Base-by-base conservation (phyloP, 2,797 vertebrate genomes). In the Melanitta fusca region DNA sequence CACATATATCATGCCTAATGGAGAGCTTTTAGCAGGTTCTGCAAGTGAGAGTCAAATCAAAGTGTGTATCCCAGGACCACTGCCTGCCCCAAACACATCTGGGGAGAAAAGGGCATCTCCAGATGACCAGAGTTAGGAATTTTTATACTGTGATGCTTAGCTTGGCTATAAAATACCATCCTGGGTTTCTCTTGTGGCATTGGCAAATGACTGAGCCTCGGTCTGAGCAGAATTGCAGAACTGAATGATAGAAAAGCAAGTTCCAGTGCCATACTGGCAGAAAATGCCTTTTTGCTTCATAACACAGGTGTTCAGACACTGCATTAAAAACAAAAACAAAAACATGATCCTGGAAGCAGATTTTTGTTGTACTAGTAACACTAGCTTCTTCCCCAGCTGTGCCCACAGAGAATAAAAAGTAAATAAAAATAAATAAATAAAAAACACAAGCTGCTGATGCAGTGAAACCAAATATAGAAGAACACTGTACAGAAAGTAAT, bases 321-420 rank as follows among this genome's bases (percentile, higher is more conserved):
- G 3, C 32, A 53, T 30, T 47, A 62, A 61, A 56, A 70, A 56
- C 22, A 64, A 27, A 27, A 53, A 28, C 64, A 65, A 74, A 54
- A 47, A 58, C 53, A 14, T 6, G 20, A 43, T n/a, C 54, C 65
- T 89, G 74, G 53, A 38, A 78, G 71, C 6, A 84, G 47, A 43
- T 68, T 74, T 57, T 6, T 86, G 30, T 45, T 62, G 70, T 57
- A 13, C 51, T 62, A 30, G 58, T 75, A 47, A 21, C 0, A 0
- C 51, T 75, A n/a, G 19, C 58, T 38, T 84, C 74, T 94, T 10
- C 36, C 51, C 72, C 80, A 91, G 80, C 74, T 95, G 93, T 65
- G 47, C n/a, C 56, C 70, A 34, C 0, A 12, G 65, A 27, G 78
- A 91, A 64, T 30, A 82, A 57, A 82, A 87, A 64, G 27, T 32